Evolutionary conservation across 2,113 vertebrate species (phyloP).

Genomic region (Mugil cephalus): DNA sequence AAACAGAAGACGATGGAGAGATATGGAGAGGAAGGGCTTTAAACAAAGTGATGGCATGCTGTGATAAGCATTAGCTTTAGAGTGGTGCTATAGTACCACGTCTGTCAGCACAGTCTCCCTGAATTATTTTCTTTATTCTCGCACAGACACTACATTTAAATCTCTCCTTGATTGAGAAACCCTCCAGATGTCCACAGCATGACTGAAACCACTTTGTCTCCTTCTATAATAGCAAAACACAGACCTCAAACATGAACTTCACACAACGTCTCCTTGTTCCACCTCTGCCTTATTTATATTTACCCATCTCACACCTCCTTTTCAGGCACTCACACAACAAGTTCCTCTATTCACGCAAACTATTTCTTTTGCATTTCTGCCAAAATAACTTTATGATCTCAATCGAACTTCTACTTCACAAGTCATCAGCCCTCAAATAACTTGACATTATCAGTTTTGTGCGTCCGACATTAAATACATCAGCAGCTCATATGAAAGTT

Average conservation of each 20-base stretch:
- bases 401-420: too few species aligned
- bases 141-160: slow-evolving; percentile 18
- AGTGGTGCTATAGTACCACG: not conserved
- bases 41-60: slow-evolving; percentile 49
- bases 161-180: not conserved
- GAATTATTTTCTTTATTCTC: not conserved
- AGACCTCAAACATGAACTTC: not conserved
- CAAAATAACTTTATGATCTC: too few species aligned
- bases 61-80: slow-evolving; percentile 50
- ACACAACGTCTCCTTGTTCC: not conserved
- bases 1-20: slow-evolving; percentile 17
- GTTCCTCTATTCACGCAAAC: too few species aligned
- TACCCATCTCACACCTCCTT: not conserved
- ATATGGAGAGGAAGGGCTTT: slow-evolving; percentile 24
- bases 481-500: too few species aligned
- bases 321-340: too few species aligned
- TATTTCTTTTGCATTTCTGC: too few species aligned
- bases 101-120: not conserved
- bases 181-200: not conserved
- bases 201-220: not conserved
- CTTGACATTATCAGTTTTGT: too few species aligned
- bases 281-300: not conserved
- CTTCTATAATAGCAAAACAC: not conserved
- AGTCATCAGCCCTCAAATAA: too few species aligned
- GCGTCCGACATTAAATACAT: too few species aligned